Evolutionary conservation across 2,113 vertebrate species (phyloP).

Genomic region (Tichodroma muraria): DNA sequence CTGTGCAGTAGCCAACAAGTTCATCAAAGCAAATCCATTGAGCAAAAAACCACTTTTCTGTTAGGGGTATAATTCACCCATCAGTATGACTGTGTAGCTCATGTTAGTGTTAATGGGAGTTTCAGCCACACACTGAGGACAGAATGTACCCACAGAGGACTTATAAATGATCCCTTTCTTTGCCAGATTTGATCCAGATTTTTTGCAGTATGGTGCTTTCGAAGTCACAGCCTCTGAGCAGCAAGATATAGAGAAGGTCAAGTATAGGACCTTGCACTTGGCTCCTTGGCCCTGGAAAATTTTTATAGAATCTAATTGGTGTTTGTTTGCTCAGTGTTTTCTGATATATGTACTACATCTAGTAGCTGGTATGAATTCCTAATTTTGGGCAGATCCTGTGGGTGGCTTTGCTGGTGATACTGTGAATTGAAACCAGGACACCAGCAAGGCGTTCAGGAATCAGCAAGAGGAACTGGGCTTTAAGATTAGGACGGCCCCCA

Average conservation of each 20-base stretch:
- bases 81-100: conserved; percentile 32
- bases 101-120: conserved; percentile 21
- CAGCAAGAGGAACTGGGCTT: background rate
- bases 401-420: background rate
- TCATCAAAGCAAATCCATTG: conserved; percentile 25
- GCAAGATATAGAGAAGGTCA: background rate
- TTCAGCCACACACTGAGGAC: conserved; percentile 8
- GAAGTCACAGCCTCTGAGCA: background rate
- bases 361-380: background rate
- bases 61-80: conserved; percentile 48
- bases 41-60: conserved; percentile 48
- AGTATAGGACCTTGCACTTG: background rate
- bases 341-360: background rate
- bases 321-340: background rate
- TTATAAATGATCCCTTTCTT: conserved; percentile 21
- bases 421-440: background rate
- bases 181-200: conserved; percentile 43
- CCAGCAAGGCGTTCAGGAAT: too few relatives aligned
- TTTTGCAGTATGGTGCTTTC: background rate
- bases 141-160: background rate
- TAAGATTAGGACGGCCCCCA: background rate
- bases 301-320: background rate
- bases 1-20: conserved; percentile 39
- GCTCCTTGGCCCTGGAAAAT: background rate
- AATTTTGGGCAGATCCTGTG: background rate